Evolutionary conservation across 2,113 vertebrate species (phyloP).

Genomic region (Notothenia coriiceps): DNA sequence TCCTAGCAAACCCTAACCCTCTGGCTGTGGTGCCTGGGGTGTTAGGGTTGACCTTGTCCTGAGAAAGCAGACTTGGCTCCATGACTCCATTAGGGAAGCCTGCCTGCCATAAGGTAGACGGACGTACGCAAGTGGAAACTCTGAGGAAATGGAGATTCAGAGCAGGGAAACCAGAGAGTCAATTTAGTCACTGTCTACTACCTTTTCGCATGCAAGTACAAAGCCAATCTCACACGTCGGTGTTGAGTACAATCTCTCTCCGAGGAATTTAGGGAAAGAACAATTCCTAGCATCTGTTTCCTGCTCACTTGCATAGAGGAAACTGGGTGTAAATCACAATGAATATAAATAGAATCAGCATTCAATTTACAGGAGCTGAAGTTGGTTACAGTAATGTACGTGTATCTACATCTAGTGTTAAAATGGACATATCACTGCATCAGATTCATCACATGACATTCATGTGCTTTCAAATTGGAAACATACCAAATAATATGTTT

Average conservation of each 20-base stretch:
- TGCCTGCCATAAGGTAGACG: slow-evolving; percentile 85
- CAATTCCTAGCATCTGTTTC: slow-evolving; percentile 98
- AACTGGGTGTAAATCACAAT: slow-evolving; percentile 91
- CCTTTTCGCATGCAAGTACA: slow-evolving; percentile 91
- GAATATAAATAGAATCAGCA: slow-evolving; percentile 92
- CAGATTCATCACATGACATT: slow-evolving; percentile 6
- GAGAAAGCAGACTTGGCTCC: slow-evolving; percentile 84
- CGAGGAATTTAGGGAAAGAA: slow-evolving; percentile 91
- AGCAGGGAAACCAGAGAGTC: slow-evolving; percentile 90
- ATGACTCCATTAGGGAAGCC: slow-evolving; percentile 86
- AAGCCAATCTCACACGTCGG: slow-evolving; percentile 87
- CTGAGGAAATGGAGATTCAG: slow-evolving; percentile 93
- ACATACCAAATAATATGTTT: background rate
- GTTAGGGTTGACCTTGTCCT: slow-evolving; percentile 86
- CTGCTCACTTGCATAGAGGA: slow-evolving; percentile 93
- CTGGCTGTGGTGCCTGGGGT: slow-evolving; percentile 54
- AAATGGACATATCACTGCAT: background rate
- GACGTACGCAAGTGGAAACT: slow-evolving; percentile 96
- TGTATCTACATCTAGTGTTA: too few species aligned
- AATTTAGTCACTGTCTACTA: slow-evolving; percentile 87
- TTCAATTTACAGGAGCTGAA: slow-evolving; percentile 76
- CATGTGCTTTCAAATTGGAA: slow-evolving; percentile 8
- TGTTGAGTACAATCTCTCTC: slow-evolving; percentile 88
- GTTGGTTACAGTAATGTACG: slow-evolving; percentile 50
- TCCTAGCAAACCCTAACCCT: slow-evolving; percentile 42